A percentile compares a stretch with the other conserved stretches of the same genome.
These are phyloP conservation scores for Centroberyx gerrardi DNA, from an alignment of 2,797 vertebrate genomes.

Conservation along the genomic window DNA sequence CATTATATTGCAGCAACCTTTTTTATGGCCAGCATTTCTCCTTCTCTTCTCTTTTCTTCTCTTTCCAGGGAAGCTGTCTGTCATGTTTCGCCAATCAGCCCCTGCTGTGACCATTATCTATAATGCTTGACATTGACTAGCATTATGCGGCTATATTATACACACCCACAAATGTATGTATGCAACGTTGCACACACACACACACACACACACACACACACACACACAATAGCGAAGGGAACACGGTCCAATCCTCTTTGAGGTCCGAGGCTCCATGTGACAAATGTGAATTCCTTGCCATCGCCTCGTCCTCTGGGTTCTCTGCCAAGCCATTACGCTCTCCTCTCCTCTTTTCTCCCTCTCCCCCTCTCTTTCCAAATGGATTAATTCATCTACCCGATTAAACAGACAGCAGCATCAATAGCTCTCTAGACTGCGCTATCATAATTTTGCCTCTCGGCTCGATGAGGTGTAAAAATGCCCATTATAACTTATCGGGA, in stretches of 20 bases:
- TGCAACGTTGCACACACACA: conserved; percentile 3
- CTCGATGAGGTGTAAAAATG: conserved; percentile 65
- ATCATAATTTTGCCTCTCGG: conserved; percentile 59
- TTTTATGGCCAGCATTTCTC: conserved; percentile 28
- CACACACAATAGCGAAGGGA: background rate
- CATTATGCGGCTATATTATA: background rate
- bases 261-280: conserved; percentile 40
- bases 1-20: conserved; percentile 39
- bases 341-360: conserved; percentile 10
- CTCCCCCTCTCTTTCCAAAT: conserved; percentile 57
- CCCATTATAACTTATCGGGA: conserved; percentile 50
- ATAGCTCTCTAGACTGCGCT: conserved; percentile 52
- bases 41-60: conserved; percentile 17
- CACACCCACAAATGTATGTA: background rate
- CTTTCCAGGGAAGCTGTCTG: conserved; percentile 40
- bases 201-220: background rate
- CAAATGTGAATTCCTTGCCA: conserved; percentile 60
- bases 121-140: conserved; percentile 21
- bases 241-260: background rate
- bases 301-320: conserved; percentile 34
- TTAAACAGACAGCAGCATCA: conserved; percentile 68
- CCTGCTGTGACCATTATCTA: background rate
- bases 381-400: conserved; percentile 64
- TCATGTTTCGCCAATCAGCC: conserved; percentile 45
- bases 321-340: conserved; percentile 59